Evolutionary conservation across 1,140 invertebrate genomes (phyloP).

Genomic region (Chlorops oryzae): DNA sequence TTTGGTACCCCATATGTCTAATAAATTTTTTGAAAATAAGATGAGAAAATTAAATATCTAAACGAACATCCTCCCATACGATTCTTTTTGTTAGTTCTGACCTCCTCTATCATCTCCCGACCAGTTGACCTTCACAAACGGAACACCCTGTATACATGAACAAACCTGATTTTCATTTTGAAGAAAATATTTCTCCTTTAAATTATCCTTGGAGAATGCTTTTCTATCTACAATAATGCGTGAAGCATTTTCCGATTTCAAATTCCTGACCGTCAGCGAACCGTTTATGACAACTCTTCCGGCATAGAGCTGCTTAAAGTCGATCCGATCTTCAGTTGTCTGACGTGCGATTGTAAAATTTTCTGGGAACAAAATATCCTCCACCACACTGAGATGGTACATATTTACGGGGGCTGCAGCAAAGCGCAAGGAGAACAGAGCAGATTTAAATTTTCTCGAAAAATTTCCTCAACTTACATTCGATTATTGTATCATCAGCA

Average conservation of each 20-base stretch:
- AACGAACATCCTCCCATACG: too few relatives aligned
- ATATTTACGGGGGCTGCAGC: constrained; percentile 33
- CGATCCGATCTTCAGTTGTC: too few relatives aligned
- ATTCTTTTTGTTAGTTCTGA: too few relatives aligned
- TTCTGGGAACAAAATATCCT: constrained; percentile 23
- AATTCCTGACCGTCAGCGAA: constrained; percentile 25
- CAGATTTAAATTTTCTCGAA: background rate
- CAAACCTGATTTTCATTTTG: constrained; percentile 23
- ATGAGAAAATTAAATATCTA: too few relatives aligned
- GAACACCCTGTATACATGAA: background rate
- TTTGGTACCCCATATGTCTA: too few relatives aligned
- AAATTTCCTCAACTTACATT: constrained; percentile 22
- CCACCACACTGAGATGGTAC: constrained; percentile 28
- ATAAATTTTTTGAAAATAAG: too few relatives aligned
- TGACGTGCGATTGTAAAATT: too few relatives aligned
- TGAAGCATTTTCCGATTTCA: constrained; percentile 18
- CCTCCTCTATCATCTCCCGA: too few relatives aligned
- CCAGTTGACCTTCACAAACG: too few relatives aligned
- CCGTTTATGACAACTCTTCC: constrained; percentile 28
- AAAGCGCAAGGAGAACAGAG: background rate
- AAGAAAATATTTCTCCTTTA: constrained; percentile 21
- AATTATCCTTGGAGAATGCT: background rate
- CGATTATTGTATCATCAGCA: constrained; percentile 23
- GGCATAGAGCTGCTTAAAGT: constrained; percentile 36
- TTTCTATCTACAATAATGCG: background rate